Base-by-base conservation (phyloP, 2,797 vertebrate species). In the Chelon labrosus region DNA sequence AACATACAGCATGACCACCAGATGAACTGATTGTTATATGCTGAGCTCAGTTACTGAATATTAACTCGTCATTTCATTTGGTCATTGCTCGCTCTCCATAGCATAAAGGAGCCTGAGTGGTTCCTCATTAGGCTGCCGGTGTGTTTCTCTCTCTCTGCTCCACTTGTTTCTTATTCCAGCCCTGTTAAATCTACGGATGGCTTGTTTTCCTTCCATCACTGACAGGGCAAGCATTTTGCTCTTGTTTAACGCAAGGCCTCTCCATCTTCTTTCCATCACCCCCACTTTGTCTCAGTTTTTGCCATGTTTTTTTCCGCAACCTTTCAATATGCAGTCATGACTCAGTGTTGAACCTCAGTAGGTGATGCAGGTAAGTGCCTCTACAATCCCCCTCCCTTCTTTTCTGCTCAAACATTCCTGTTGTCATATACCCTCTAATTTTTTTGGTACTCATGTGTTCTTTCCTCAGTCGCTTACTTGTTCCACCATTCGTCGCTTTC, bases 181-280 rank as follows among this genome's bases (percentile, higher is more conserved):
- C 76, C 83, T 82, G 80, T 84, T 85, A 69, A 75, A 85, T 70
- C 16, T 57, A 35, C 70, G 78, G 62, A 85, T 70, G 54, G 37
- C 60, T 70, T 65, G 62, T 76, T 60, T 66, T 61, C 39, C 59
- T 61, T 66, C 77, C 38, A 65, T 57, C 5, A 13, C 52, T 53
- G 25, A 10, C 31, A 63, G 13, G 11, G 67, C 58, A 56, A 80
- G 35, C 42, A 59, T 75, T 47, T 49, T 17, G 7, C 65, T 64
- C 58, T 75, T 17, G 4, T 37, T 68, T 44, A 42, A 13, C 19
- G 12, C 27, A 39, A 20, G 51, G 41, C n/a, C 58, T 63, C 37
- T 50, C 19, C 5, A 11, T 70, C 20, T 16, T 70, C 20, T 55
- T 25, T 52, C 42, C 42, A 41, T 60, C 50, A 44, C 1, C 31